Conservation (phyloP, 1,140 invertebrate species). For the Heliothis virescens region DNA sequence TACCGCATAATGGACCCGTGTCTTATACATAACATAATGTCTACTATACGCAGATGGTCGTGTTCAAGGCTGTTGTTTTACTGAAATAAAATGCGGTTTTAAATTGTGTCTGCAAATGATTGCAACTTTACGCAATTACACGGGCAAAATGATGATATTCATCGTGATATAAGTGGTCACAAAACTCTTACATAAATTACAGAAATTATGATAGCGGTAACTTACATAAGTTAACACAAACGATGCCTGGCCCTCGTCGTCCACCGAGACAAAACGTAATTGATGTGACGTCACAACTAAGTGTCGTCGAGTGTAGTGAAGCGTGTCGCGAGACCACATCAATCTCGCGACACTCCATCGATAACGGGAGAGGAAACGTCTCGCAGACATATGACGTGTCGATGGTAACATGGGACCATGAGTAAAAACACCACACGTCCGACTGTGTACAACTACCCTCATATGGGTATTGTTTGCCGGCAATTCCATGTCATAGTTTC, state of each 20-base stretch:
- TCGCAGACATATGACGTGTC: slow-evolving; percentile 16
- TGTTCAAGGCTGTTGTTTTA: too few relatives aligned
- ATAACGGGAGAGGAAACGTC: slow-evolving; percentile 32
- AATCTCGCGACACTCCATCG: slow-evolving; percentile 36
- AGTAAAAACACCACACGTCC: slow-evolving; percentile 38
- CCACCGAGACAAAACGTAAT: not conserved
- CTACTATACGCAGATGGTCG: too few relatives aligned
- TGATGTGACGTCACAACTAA: not conserved
- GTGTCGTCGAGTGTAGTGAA: not conserved
- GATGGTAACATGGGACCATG: slow-evolving; percentile 23
- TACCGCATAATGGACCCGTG: slow-evolving; percentile 22
- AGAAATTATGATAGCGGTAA: not conserved
- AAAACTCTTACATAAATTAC: too few relatives aligned
- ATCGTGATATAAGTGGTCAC: too few relatives aligned
- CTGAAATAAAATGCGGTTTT: too few relatives aligned
- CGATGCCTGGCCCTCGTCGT: not conserved
- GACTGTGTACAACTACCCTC: not conserved
- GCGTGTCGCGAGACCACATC: slow-evolving; percentile 4
- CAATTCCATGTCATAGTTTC: slow-evolving; percentile 4
- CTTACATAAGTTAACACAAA: not conserved
- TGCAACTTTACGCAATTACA: too few relatives aligned
- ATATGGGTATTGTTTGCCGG: not conserved
- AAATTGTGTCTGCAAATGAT: too few relatives aligned
- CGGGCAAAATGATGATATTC: too few relatives aligned
- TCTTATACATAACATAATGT: not conserved